Percentiles rank a stretch among this genome's conserved stretches.
Evolutionary conservation across 2,888 invertebrate genomes (phyloP).

Genomic region (Tortrix viridana): DNA sequence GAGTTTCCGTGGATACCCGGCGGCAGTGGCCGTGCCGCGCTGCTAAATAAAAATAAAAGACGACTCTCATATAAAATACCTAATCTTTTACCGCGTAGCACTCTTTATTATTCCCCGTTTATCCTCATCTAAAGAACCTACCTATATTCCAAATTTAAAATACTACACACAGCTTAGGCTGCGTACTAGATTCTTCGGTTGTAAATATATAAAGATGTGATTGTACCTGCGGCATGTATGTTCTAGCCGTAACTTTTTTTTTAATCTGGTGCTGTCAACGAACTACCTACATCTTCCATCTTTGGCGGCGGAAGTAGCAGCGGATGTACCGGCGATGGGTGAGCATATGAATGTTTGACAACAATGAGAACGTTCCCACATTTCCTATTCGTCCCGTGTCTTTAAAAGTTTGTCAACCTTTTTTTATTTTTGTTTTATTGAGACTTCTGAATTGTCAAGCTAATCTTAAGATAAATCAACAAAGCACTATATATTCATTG

Average conservation of each 20-base stretch:
- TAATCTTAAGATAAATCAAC: not conserved
- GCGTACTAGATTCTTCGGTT: too few relatives aligned
- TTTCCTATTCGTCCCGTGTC: slow-evolving; percentile 80
- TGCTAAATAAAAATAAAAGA: slow-evolving; percentile 46
- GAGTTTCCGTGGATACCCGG: slow-evolving; percentile 76
- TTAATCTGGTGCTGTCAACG: slow-evolving; percentile 68
- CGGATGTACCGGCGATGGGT: slow-evolving; percentile 83
- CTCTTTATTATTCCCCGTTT: slow-evolving; percentile 34
- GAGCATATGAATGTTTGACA: slow-evolving; percentile 81
- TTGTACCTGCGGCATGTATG: too few relatives aligned
- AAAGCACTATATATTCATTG: too few relatives aligned
- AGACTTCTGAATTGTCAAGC: not conserved
- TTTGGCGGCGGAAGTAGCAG: slow-evolving; percentile 82
- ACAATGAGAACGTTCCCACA: slow-evolving; percentile 76
- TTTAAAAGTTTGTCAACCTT: slow-evolving; percentile 82
- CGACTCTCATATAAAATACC: not conserved
- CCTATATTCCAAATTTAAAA: too few relatives aligned
- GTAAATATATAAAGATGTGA: too few relatives aligned
- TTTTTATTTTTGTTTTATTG: slow-evolving; percentile 49
- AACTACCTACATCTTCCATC: slow-evolving; percentile 79
- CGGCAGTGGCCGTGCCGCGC: slow-evolving; percentile 66
- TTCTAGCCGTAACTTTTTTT: too few relatives aligned
- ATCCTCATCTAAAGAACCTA: too few relatives aligned
- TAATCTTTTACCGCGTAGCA: slow-evolving; percentile 38
- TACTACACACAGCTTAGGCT: too few relatives aligned